Base-by-base conservation (phyloP, 2,888 invertebrate genomes). In the Hemistola chrysoprasaria region DNA sequence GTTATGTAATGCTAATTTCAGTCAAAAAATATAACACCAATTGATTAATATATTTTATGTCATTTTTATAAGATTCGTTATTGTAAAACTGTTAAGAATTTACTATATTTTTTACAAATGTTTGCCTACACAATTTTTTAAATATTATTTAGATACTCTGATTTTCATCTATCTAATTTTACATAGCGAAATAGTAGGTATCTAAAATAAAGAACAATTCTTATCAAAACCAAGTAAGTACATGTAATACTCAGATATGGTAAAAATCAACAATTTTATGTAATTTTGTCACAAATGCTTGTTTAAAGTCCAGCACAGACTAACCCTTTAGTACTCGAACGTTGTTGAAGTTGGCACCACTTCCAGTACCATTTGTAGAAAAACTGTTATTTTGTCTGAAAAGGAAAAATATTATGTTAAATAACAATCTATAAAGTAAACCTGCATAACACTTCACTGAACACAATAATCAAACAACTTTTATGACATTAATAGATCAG, bases 331-430 rank as follows among this genome's bases (percentile, higher is more conserved):
- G 67, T 91, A 92, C 72, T 92, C 92, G 71, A 92, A 92, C 32
- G 90, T 94, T 52, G 93, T 93, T 60, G 95, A 93, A 46, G 97
- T 97, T 64, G 97, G 97, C 63, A 96, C 97, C 71, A 97, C 97
- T 84, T 97, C 96, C 76, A 97, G 90, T 71, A 95, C 90, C 91
- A 96, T 93, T 90, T 97, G 97, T 71, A 96, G 92, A 88, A 96
- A 96, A 65, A 95, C 93, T 56, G 97, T 97, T 59, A 97, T 92
- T 78, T 94, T 95, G 87, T 95, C 97, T 97, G 92, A 90, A 77
- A 65, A 32, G 29, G n/a, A n/a, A 42, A 52, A 29, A 38, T 16
- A 16, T 16, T 16, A 4, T 2, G 16, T 16, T 16, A 16, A 4
- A 3, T 35, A 22, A 32, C 20, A 16, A 29, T 10, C 20, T 8